Conservation (phyloP, 35 echinoderm and acorn worm species). For the Lytechinus pictus region DNA sequence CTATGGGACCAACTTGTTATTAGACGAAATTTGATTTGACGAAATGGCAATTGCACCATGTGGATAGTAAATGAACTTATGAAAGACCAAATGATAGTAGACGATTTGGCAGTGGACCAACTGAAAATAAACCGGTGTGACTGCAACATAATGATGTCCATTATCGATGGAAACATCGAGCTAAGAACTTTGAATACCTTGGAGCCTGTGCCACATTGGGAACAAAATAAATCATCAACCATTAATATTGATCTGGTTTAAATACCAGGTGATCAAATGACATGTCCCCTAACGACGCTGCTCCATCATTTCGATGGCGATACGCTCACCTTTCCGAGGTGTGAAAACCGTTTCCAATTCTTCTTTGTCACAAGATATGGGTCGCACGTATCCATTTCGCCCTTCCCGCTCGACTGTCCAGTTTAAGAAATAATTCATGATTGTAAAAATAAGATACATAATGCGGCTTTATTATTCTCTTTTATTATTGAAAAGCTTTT, state of each 20-base stretch:
- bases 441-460: background rate
- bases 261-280: background rate
- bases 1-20: too few relatives aligned
- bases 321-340: background rate
- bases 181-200: background rate
- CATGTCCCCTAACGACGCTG: background rate
- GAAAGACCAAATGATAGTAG: too few relatives aligned
- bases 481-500: background rate
- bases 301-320: background rate
- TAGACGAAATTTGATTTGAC: too few relatives aligned
- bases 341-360: background rate
- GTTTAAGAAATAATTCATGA: background rate
- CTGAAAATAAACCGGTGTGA: too few relatives aligned
- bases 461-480: background rate
- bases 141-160: background rate
- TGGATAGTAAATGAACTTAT: too few relatives aligned
- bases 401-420: background rate
- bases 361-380: background rate
- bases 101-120: too few relatives aligned
- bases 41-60: too few relatives aligned
- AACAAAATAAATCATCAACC: background rate
- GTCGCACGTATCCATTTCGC: background rate
- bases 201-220: background rate
- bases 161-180: background rate
- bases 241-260: constrained; percentile 4